Evolutionary conservation across 1,140 invertebrate species (phyloP).

Genomic region (Goniozus legneri): DNA sequence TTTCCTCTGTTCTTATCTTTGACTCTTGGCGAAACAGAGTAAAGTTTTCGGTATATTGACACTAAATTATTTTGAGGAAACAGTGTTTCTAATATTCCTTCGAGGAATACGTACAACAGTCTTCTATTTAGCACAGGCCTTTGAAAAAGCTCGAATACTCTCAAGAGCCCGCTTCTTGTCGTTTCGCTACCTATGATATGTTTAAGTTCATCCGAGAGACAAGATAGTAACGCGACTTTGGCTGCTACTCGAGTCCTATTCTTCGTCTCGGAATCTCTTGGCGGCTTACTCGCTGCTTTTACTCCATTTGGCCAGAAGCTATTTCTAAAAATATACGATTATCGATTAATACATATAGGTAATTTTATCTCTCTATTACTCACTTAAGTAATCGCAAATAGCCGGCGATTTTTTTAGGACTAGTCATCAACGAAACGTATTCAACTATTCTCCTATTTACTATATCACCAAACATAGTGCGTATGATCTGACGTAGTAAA

Average conservation of each 20-base stretch:
- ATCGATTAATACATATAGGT: constrained; percentile 1
- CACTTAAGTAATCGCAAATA: constrained; percentile 85
- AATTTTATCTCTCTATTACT: constrained; percentile 34
- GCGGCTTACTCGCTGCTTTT: constrained; percentile 59
- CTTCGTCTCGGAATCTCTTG: constrained; percentile 69
- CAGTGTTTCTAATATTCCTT: constrained; percentile 72
- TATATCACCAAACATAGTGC: constrained; percentile 81
- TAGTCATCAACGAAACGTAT: constrained; percentile 84
- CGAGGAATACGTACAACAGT: constrained; percentile 82
- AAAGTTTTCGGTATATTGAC: constrained; percentile 63
- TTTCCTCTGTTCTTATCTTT: constrained; percentile 35
- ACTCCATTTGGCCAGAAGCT: constrained; percentile 77
- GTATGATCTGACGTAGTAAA: constrained; percentile 73
- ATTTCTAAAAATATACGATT: constrained; percentile 54
- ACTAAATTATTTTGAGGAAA: constrained; percentile 73
- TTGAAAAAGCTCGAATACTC: constrained; percentile 87
- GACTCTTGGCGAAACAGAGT: constrained; percentile 58
- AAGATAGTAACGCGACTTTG: constrained; percentile 78
- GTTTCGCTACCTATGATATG: constrained; percentile 90
- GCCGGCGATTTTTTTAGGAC: constrained; percentile 84
- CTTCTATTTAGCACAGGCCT: constrained; percentile 80
- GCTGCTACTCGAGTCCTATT: constrained; percentile 80
- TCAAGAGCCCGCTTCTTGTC: constrained; percentile 79
- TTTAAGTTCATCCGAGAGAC: constrained; percentile 78
- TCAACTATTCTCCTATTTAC: constrained; percentile 89